Conservation (phyloP, 1,140 invertebrate species). For the Drosophila ogumai region DNA sequence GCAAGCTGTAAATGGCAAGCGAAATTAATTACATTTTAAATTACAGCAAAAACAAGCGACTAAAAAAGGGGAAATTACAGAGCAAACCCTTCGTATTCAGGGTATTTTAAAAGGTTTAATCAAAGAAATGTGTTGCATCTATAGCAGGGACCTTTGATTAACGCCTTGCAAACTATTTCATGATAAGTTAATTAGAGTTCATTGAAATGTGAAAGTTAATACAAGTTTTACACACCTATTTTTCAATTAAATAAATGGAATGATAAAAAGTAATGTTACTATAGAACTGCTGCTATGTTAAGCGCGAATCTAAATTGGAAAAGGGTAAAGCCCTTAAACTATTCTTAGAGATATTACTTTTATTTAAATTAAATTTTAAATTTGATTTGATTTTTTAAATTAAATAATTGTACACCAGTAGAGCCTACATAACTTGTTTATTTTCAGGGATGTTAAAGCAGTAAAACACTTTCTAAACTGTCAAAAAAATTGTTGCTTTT, state of each 20-base stretch:
- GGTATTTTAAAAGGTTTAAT: neutral
- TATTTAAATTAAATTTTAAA: no score
- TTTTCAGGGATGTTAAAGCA: no score
- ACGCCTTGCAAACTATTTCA: neutral
- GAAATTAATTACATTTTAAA: conserved; percentile 7
- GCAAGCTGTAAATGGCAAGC: conserved; percentile 87
- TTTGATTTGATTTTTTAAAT: no score
- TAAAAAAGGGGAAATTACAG: neutral
- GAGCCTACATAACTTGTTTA: no score
- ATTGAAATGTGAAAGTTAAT: neutral
- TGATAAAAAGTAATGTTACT: no score
- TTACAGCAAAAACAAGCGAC: neutral
- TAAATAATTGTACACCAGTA: no score
- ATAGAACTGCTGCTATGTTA: no score
- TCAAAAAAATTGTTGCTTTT: no score
- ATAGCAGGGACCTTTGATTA: neutral
- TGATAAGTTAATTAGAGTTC: neutral
- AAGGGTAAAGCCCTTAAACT: neutral
- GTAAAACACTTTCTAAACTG: no score
- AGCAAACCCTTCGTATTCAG: neutral
- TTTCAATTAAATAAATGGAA: no score
- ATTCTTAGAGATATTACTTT: no score
- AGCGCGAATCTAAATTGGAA: neutral
- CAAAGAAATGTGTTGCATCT: neutral
- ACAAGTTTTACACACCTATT: neutral